Conservation (phyloP, 2,797 vertebrate species). For the Sebastes iracundus region DNA sequence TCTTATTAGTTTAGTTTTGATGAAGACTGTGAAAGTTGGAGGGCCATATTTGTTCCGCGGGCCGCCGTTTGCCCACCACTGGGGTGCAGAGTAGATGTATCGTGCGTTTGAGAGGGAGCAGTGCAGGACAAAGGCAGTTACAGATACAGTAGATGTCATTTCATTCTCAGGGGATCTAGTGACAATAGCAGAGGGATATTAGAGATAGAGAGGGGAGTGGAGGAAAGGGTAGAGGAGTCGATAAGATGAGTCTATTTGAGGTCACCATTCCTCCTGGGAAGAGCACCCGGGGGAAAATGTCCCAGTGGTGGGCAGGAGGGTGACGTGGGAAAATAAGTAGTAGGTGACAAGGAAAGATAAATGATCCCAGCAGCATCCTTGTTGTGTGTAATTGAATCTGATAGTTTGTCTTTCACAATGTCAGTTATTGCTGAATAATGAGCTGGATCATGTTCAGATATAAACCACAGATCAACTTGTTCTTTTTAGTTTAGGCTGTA, state of each 20-base stretch:
- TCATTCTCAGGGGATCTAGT: constrained; percentile 23
- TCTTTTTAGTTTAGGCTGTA: neutral
- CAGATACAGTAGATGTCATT: constrained; percentile 25
- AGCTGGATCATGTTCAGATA: neutral
- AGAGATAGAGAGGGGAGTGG: neutral
- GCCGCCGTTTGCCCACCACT: neutral
- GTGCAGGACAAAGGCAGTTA: constrained; percentile 5
- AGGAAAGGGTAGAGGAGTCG: neutral
- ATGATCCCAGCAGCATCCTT: constrained; percentile 20
- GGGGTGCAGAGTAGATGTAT: neutral
- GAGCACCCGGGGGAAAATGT: constrained; percentile 9
- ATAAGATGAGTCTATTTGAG: constrained; percentile 35
- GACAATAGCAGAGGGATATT: constrained; percentile 25
- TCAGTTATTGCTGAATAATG: neutral
- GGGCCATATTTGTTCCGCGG: neutral
- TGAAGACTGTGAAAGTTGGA: neutral
- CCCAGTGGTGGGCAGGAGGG: constrained; percentile 1
- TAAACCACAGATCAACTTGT: neutral
- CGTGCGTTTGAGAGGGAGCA: neutral
- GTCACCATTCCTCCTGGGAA: constrained; percentile 21
- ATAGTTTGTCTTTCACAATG: constrained; percentile 1
- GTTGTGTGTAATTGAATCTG: constrained; percentile 8
- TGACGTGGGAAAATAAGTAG: constrained; percentile 9
- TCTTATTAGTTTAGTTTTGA: neutral
- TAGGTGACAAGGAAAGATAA: constrained; percentile 26